Base-by-base conservation (phyloP, 2,113 vertebrate genomes). In the Amazona vittata region DNA sequence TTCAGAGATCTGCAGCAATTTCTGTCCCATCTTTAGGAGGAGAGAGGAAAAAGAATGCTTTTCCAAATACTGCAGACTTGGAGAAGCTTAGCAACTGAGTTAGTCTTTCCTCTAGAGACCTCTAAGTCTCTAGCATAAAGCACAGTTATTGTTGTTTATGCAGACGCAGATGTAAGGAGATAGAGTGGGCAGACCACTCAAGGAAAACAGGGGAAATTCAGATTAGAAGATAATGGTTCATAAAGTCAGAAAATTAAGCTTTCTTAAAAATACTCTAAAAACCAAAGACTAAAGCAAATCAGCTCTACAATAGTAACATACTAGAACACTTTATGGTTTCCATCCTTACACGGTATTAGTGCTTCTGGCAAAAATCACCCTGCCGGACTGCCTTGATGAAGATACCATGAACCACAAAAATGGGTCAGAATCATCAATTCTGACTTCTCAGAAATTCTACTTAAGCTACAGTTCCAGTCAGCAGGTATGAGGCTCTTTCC, bases 391-490 rank as follows among this genome's bases (percentile, higher is more conserved):
- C 35, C 69, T 68, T 2, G 1, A 91, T 49, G 65, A 82, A 95
- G 68, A 86, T 49, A 89, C 41, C 62, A 73, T 33, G 25, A 95
- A 86, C 88, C 64, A 89, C 43, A 90, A 90, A 89, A 92, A 90
- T 60, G 65, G 57, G 55, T 79, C 65, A 90, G 77, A 89, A 89
- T 84, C 83, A 89, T 91, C 39, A 85, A 39, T 67, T 86, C 44
- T 87, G 80, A 90, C 37, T 94, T 92, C 81, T 89, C 81, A 46
- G 47, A 91, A 95, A 82, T 73, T 81, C 52, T 81, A 13, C 75
- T 86, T 79, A 68, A 82, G 26, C 29, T 76, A 62, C 44, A 69
- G 26, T 71, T 9, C 18, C 76, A 86, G 73, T 52, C 77, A 95
- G 77, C 65, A 90, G 70, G 88, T 55, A 84, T 0, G 0, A 24